These are phyloP conservation scores for Cephus spinipes DNA, from an alignment of 2,888 invertebrate species.

Conservation along the genomic window DNA sequence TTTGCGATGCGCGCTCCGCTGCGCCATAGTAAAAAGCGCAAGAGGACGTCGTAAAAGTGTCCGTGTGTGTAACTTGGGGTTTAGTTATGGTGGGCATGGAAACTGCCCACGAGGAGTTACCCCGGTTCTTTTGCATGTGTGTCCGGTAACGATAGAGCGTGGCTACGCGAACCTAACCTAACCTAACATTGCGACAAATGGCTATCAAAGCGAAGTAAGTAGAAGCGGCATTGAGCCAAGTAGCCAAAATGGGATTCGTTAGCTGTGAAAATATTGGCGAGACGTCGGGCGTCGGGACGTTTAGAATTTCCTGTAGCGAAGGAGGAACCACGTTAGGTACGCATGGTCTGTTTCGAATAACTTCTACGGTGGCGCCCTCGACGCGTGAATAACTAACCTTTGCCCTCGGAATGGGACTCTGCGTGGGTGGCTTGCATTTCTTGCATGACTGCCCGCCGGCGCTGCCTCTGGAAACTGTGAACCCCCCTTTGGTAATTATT, in stretches of 20 bases:
- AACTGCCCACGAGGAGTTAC: slow-evolving; percentile 12
- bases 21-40: slow-evolving; percentile 14
- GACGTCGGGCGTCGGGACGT: slow-evolving; percentile 11
- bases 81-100: slow-evolving; percentile 15
- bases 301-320: slow-evolving; percentile 36
- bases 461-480: slow-evolving; percentile 49
- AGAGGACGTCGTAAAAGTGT: slow-evolving; percentile 19
- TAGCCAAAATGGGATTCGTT: neutral
- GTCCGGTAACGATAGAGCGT: neutral
- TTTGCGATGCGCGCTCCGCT: slow-evolving; percentile 10
- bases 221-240: neutral
- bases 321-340: slow-evolving; percentile 44
- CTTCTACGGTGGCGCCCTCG: slow-evolving; percentile 58
- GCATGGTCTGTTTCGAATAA: slow-evolving; percentile 60
- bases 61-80: slow-evolving; percentile 16
- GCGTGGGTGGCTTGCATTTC: slow-evolving; percentile 62
- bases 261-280: neutral
- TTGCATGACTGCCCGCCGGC: slow-evolving; percentile 53
- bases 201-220: neutral
- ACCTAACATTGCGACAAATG: neutral
- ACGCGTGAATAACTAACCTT: slow-evolving; percentile 63
- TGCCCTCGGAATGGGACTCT: slow-evolving; percentile 41
- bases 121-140: neutral
- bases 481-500: slow-evolving; percentile 55
- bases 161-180: neutral